Base-by-base conservation (phyloP, 2,113 vertebrate species). In the Pagrus major region DNA sequence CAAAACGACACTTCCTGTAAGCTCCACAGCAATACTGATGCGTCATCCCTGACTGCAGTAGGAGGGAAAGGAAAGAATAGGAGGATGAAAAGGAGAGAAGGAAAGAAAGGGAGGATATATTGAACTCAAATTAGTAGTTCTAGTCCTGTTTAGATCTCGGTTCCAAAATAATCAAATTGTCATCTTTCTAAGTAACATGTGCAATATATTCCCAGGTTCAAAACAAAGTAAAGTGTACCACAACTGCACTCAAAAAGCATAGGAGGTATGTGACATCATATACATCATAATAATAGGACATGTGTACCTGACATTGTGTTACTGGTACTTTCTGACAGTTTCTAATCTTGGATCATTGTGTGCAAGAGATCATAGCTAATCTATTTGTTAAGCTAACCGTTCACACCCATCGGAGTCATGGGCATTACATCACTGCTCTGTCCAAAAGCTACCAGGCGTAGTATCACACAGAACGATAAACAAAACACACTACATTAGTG, bases 41-140 rank as follows among this genome's bases (percentile, higher is more conserved):
- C 91, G 94, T 95, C 94, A 95, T 91, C 76, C 84, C 78, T 73
- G 88, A 94, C 92, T 94, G 93, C 93, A 94, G 94, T 83, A 83
- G 82, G 81, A 89, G 75, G 80, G 65, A 78, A 72, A 71, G 55
- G 71, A 44, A 64, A 61, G 71, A 86, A 91, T 78, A 52, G 89
- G 64, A 88, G 76, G 75, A 88, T 78, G 69, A 63, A 68, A 71
- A n/a, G n/a, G 72, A 67, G 33, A 69, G 52, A 33, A 55, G 59
- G 35, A 58, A 29, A 29, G 20, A 66, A 46, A 64, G 52, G 46
- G 63, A 76, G 47, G 55, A 68, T 33, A 31, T 35, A 54, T 0
- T 51, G 20, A 81, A 46, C 16, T 23, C 25, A 39, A 73, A 67
- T 21, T 16, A 29, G 37, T 6, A 27, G n/a, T 39, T 21, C 46